Base-by-base conservation (phyloP, 2,888 invertebrate genomes). In the Leptinotarsa rubiginosa region DNA sequence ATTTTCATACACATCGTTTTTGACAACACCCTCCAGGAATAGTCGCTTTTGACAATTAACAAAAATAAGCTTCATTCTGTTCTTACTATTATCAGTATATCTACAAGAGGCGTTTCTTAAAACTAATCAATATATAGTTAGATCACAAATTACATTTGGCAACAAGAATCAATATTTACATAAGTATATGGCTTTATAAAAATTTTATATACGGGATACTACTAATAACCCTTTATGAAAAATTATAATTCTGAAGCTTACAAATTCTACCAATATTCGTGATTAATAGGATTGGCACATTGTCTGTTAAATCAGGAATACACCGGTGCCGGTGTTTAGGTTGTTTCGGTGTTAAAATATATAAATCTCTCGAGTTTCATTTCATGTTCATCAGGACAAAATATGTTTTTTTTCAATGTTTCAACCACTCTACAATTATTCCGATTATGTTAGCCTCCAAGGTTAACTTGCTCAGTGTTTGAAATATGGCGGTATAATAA, bases 101-200 rank as follows among this genome's bases (percentile, higher is more conserved):
- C 41, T 41, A 62, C 62, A 31, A 31, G n/a, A 20, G 62, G 41
- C 62, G n/a, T 62, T 31, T 7, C 62, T 62, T 62, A 62, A 5
- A 62, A 41, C 16, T 62, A 65, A 47, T 69, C 13, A 16, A n/a
- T 69, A 25, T 22, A 50, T 66, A 3, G 13, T 31, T 64, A 69
- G 72, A 76, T 76, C 76, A 76, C 76, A 76, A 72, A 76, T 18
- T 72, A 71, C 64, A 69, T 77, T 77, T 77, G 77, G 77, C 77
- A 77, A 70, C 72, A 68, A 69, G 72, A 62, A 62, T 62, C 31
- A 41, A 18, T 56, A 20, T 20, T 56, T 56, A 20, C 16, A 56
- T 13, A 16, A 66, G 25, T n/a, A 62, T 62, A 18, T 41, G n/a
- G 62, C 62, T 62, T 62, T 3, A 62, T 7, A 41, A n/a, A 7